Percentiles rank a stretch among this genome's conserved stretches.
Evolutionary conservation across 2,888 invertebrate genomes (phyloP).

Genomic region (Andricus quercusramuli): DNA sequence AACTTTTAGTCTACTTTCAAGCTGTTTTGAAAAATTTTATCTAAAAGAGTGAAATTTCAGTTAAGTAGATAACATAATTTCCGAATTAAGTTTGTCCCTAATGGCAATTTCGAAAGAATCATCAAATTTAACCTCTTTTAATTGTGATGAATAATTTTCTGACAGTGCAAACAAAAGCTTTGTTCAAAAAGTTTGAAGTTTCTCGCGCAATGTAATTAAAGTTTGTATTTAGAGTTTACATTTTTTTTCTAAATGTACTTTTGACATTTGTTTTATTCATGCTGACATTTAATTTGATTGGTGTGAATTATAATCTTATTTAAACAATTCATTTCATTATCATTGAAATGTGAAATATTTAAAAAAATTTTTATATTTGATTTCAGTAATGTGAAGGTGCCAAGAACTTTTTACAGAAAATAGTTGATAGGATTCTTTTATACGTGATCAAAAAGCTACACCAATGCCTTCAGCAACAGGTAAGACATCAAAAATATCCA

Average conservation of each 20-base stretch:
- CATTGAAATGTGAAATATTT: not conserved
- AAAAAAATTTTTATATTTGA: slow-evolving; percentile 4
- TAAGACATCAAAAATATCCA: slow-evolving; percentile 47
- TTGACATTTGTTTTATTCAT: too few species aligned
- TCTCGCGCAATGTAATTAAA: not conserved
- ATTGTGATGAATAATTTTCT: not conserved
- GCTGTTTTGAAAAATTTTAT: not conserved
- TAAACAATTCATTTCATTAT: not conserved
- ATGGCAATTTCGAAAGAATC: not conserved
- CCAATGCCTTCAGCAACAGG: slow-evolving; percentile 75
- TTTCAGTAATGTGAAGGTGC: slow-evolving; percentile 69
- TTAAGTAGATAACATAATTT: not conserved
- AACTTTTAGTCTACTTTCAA: not conserved
- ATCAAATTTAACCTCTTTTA: not conserved
- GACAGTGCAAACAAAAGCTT: not conserved
- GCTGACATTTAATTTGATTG: too few species aligned
- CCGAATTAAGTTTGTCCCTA: not conserved
- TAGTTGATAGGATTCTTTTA: slow-evolving; percentile 55
- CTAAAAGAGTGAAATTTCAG: not conserved
- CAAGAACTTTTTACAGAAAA: slow-evolving; percentile 60
- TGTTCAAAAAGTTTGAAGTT: not conserved
- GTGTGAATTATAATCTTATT: not conserved
- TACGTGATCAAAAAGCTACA: slow-evolving; percentile 48
- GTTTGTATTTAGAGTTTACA: not conserved
- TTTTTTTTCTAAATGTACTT: too few species aligned